These are phyloP conservation scores for Dinomys branickii DNA, from an alignment of 2,113 vertebrate species.

Conservation along the genomic window DNA sequence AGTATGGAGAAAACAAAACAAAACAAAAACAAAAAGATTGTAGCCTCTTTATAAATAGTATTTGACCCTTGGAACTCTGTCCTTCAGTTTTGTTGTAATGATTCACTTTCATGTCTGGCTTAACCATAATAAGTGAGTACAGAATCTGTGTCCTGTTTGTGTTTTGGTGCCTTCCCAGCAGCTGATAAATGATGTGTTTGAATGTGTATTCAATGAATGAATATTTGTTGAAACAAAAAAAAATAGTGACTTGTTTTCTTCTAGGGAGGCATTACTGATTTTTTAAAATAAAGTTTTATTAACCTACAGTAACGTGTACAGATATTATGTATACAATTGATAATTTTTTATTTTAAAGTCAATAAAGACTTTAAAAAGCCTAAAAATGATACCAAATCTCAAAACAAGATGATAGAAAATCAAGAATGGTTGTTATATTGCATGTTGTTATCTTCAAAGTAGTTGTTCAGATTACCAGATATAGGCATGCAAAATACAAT, in stretches of 20 bases:
- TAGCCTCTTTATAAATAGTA: background rate
- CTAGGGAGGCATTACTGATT: background rate
- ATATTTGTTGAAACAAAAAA: background rate
- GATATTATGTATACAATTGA: background rate
- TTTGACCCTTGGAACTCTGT: background rate
- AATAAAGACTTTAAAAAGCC: too few species aligned
- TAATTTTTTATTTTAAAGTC: too few species aligned
- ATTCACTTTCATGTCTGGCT: background rate
- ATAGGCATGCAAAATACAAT: background rate
- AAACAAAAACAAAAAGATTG: background rate
- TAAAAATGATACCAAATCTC: too few species aligned
- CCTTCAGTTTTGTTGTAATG: background rate
- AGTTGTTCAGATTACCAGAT: too few species aligned
- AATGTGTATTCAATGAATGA: background rate
- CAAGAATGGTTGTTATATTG: too few species aligned
- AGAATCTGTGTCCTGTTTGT: background rate
- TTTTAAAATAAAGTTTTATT: background rate
- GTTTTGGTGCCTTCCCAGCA: background rate
- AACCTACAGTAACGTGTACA: background rate
- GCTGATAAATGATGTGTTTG: background rate
- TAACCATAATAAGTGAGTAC: background rate
- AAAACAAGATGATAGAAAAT: too few species aligned
- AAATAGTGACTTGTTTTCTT: background rate
- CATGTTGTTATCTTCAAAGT: too few species aligned
- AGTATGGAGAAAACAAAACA: background rate